A percentile compares a stretch with the other conserved stretches of the same genome.
phyloP scores from a whole-genome alignment of 2,888 invertebrate species.

The Globia sparganii region DNA sequence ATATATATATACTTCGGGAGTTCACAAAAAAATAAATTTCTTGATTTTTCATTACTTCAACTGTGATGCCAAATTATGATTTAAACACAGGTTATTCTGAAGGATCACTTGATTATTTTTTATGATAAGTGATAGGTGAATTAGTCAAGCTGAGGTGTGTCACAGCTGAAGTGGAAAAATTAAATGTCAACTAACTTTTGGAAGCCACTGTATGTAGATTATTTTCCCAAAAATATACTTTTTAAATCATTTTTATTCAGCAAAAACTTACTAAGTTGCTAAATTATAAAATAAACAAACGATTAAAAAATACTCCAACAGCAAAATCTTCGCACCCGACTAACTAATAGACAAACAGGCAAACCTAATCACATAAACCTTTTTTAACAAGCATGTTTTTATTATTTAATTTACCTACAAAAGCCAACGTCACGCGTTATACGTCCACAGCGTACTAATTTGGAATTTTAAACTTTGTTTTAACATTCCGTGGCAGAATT shows the following conservation, averaged over 20 bases:
- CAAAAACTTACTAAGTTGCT: neutral
- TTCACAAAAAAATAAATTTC: too few relatives aligned
- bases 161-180: too few relatives aligned
- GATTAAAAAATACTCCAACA: slow-evolving; percentile 4
- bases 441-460: slow-evolving; percentile 53
- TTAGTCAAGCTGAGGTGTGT: too few relatives aligned
- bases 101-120: too few relatives aligned
- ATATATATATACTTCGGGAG: too few relatives aligned
- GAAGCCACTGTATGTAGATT: too few relatives aligned
- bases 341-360: slow-evolving; percentile 39
- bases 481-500: slow-evolving; percentile 56
- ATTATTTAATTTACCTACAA: slow-evolving; percentile 34
- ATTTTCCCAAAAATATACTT: neutral
- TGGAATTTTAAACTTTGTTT: slow-evolving; percentile 63
- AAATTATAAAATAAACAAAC: slow-evolving; percentile 26
- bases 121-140: too few relatives aligned
- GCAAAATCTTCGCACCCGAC: slow-evolving; percentile 14
- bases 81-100: neutral
- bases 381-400: slow-evolving; percentile 36
- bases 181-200: too few relatives aligned
- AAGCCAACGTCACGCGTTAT: slow-evolving; percentile 27
- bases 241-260: neutral
- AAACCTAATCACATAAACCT: slow-evolving; percentile 39
- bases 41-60: neutral
- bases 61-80: neutral